Evolutionary conservation across 1,140 invertebrate genomes (phyloP).

Genomic region (Lepidurus couesii): DNA sequence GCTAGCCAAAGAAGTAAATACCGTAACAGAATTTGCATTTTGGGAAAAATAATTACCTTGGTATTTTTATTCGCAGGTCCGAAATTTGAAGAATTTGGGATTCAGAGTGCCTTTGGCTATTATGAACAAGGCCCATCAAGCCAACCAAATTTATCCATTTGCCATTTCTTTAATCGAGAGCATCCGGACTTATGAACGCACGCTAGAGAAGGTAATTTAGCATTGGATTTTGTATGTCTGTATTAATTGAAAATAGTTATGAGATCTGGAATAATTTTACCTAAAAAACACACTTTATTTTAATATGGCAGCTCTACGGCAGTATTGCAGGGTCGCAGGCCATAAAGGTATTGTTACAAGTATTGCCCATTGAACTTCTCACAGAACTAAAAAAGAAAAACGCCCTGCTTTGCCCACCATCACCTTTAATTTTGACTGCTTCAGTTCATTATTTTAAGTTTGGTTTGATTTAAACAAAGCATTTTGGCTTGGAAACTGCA

Average conservation of each 20-base stretch:
- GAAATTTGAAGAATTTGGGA: slow-evolving; percentile 92
- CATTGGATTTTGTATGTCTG: slow-evolving; percentile 24
- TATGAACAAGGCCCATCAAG: slow-evolving; percentile 97
- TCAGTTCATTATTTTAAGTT: slow-evolving; percentile 24
- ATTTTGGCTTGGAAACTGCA: slow-evolving; percentile 20
- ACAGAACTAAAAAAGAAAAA: background rate
- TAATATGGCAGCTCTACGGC: background rate
- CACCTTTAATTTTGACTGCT: slow-evolving; percentile 26
- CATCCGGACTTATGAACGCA: slow-evolving; percentile 92
- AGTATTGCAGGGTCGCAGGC: slow-evolving; percentile 16
- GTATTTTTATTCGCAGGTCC: slow-evolving; percentile 55
- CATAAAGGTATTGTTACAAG: slow-evolving; percentile 7
- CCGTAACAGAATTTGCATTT: background rate
- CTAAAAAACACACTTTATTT: background rate
- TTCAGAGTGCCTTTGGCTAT: slow-evolving; percentile 96
- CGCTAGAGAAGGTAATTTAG: slow-evolving; percentile 80
- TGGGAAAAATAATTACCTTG: background rate
- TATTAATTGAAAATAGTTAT: no score
- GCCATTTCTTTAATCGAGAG: slow-evolving; percentile 98
- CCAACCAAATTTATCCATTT: slow-evolving; percentile 97
- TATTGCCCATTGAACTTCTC: slow-evolving; percentile 16
- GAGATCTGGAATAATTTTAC: no score
- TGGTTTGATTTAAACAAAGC: background rate
- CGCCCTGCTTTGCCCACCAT: slow-evolving; percentile 28
- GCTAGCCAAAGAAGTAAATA: slow-evolving; percentile 81